Evolutionary conservation across 2,797 vertebrate species (phyloP), one percentile per base, ranked within the genome.

Genomic region (Cephalopachus bancanus): DNA sequence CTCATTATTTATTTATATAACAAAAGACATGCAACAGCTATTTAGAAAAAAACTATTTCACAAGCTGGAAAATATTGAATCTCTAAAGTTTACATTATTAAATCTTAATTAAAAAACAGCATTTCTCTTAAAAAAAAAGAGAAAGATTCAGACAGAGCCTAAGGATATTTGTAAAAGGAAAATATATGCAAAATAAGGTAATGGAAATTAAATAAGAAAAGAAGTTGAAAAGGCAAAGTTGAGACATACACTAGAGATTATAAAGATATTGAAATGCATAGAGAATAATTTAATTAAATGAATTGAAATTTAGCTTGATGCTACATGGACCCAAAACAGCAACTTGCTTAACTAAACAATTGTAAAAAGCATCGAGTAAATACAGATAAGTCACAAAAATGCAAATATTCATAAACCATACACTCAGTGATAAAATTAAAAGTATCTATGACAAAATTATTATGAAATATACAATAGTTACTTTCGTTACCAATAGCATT

Each of bases 1-100:
- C 33, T 76, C 37, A 51, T 84, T 6, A 93, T 95, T 89, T 53
- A 89, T 90, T 96, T 94, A 65, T 19, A 67, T 74, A 84, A 55
- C 19, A 69, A 49, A 95, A 76, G 6, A 6, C 9, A 67, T 59
- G 1, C 57, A 64, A 65, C 15, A 80, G 30, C 11, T 51, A n/a
- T 20, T 2, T 89, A 12, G 71, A 79, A 22, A 85, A 65, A 26
- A 15, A 5, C 60, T 30, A 1, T 65, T 86, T 89, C 28, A 10
- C 7, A 55, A 87, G 8, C 10, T 90, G 11, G 10, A 72, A 84
- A 79, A 53, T 62, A 14, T 28, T 4, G 3, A 1, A 1, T 89
- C n/a, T 93, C 37, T 72, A 44, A 9, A 78, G 30, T 83, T 72
- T 69, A 53, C 3, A 37, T 28, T 72, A 44, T 49, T 94, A 72